A percentile compares a stretch with the other conserved stretches of the same genome.
These are phyloP conservation scores for Synaphobranchus kaupii DNA, from an alignment of 2,797 vertebrate genomes.

Conservation along the genomic window DNA sequence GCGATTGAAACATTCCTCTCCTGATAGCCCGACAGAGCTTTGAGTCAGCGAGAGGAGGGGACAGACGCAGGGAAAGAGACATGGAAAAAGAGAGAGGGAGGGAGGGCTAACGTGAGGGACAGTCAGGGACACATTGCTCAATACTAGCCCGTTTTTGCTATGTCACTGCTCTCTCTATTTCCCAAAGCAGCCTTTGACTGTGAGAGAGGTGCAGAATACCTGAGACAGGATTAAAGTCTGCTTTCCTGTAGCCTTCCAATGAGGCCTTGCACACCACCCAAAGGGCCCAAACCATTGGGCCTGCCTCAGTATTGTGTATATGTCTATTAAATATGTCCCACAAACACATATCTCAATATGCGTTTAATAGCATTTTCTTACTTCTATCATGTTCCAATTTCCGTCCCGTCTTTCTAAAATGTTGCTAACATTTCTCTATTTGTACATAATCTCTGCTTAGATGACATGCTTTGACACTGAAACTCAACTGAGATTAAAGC, in stretches of 20 bases:
- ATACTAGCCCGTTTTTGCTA: slow-evolving; percentile 30
- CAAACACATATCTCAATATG: too few species aligned
- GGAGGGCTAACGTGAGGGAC: slow-evolving; percentile 69
- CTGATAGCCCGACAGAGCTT: neutral
- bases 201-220: slow-evolving; percentile 53
- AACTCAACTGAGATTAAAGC: neutral
- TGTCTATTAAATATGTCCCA: neutral
- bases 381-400: neutral
- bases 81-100: neutral
- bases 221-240: slow-evolving; percentile 49
- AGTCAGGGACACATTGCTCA: slow-evolving; percentile 62
- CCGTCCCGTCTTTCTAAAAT: neutral
- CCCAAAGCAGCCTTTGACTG: slow-evolving; percentile 59
- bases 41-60: neutral
- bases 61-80: neutral
- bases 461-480: neutral
- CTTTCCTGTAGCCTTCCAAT: neutral
- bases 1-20: neutral
- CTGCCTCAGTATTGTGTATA: neutral
- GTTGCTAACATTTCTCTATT: neutral
- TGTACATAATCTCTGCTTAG: neutral
- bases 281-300: neutral
- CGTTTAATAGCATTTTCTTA: neutral
- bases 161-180: slow-evolving; percentile 42
- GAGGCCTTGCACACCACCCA: neutral